Conservation (phyloP, 2,888 invertebrate species). For the Holacanthella duospinosa region DNA sequence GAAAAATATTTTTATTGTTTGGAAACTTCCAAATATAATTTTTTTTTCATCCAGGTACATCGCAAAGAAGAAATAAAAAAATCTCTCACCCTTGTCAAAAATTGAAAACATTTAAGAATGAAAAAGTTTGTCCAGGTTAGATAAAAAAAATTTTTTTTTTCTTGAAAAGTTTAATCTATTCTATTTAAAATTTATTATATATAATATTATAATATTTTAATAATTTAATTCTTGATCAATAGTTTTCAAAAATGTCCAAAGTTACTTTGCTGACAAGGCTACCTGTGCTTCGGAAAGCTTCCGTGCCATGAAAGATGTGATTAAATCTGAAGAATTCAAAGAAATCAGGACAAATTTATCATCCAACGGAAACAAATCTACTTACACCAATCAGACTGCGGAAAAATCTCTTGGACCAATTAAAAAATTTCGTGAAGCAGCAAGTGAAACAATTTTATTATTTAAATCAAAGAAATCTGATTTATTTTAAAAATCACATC, state of each 20-base stretch:
- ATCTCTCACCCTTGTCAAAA: background rate
- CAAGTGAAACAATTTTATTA: background rate
- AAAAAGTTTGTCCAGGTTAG: background rate
- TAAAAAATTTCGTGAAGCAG: background rate
- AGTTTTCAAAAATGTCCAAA: background rate
- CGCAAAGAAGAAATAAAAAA: background rate
- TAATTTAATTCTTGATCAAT: background rate
- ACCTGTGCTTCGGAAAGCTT: background rate
- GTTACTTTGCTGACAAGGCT: background rate
- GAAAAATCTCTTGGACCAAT: background rate
- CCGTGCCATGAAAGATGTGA: background rate
- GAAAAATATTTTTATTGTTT: too few relatives aligned
- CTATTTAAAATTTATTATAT: background rate
- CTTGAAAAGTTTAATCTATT: background rate
- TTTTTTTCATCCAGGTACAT: background rate
- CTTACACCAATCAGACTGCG: background rate
- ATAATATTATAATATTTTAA: background rate
- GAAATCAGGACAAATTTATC: background rate
- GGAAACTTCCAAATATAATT: background rate
- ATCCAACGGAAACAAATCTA: too few relatives aligned
- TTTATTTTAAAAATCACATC: too few relatives aligned
- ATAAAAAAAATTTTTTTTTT: background rate
- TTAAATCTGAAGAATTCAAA: conserved; percentile 1
- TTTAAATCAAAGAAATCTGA: background rate
- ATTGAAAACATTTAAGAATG: background rate